Evolutionary conservation across 2,888 invertebrate genomes (phyloP).

Genomic region (Stratiomys singularior): DNA sequence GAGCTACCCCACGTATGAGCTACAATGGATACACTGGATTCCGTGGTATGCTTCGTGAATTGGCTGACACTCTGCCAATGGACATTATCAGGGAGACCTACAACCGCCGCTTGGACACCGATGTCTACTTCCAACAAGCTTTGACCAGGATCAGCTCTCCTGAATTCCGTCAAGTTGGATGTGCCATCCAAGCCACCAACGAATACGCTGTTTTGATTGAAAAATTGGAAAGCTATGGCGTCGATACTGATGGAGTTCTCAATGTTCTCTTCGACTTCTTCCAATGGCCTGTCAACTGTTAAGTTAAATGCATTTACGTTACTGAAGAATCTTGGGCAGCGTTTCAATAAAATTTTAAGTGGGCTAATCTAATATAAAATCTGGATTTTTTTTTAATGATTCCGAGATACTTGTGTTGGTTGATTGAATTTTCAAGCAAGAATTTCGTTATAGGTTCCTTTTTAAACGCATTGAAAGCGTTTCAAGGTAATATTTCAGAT

Average conservation of each 20-base stretch:
- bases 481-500: no score
- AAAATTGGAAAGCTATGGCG: slow-evolving; percentile 40
- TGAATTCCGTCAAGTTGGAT: slow-evolving; percentile 50
- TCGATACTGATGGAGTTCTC: slow-evolving; percentile 46
- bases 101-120: slow-evolving; percentile 41
- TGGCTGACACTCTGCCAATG: slow-evolving; percentile 45
- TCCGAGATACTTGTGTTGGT: no score
- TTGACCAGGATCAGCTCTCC: slow-evolving; percentile 49
- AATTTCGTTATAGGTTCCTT: no score
- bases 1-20: neutral
- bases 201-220: slow-evolving; percentile 47
- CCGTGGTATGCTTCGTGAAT: slow-evolving; percentile 48
- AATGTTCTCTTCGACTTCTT: slow-evolving; percentile 48
- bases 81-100: slow-evolving; percentile 40
- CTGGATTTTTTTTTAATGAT: no score
- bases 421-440: no score
- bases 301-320: neutral
- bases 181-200: slow-evolving; percentile 49
- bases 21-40: slow-evolving; percentile 33
- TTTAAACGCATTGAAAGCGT: no score
- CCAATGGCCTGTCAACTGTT: slow-evolving; percentile 44
- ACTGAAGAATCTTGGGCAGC: no score
- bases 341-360: no score
- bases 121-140: slow-evolving; percentile 47
- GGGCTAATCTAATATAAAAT: neutral